Evolutionary conservation across 2,888 invertebrate species (phyloP).

Genomic region (Dorcus hopei): DNA sequence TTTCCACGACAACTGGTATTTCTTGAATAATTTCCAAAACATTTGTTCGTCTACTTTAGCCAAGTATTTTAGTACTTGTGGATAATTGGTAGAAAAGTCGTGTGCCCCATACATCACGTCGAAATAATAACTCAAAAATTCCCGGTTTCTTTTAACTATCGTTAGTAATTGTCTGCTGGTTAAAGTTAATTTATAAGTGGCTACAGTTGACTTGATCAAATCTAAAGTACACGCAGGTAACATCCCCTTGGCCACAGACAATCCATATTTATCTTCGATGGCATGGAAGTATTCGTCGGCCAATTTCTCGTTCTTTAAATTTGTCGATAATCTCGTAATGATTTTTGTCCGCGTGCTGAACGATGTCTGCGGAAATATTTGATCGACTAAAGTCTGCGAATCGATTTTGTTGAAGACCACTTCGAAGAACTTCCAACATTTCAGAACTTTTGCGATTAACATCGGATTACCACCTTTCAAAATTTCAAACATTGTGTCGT

Average conservation of each 20-base stretch:
- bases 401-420: slow-evolving; percentile 10
- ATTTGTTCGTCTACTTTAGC: slow-evolving; percentile 10
- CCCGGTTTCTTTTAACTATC: slow-evolving; percentile 13
- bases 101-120: background rate
- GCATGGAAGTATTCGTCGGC: slow-evolving; percentile 16
- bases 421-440: slow-evolving; percentile 19
- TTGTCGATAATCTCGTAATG: too few species aligned
- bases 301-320: slow-evolving; percentile 10
- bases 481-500: slow-evolving; percentile 13
- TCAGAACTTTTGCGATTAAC: slow-evolving; percentile 16
- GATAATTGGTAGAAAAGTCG: background rate
- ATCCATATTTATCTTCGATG: slow-evolving; percentile 17
- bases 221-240: slow-evolving; percentile 13
- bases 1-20: background rate
- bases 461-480: slow-evolving; percentile 17
- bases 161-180: slow-evolving; percentile 8
- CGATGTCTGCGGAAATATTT: slow-evolving; percentile 14
- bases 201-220: slow-evolving; percentile 10
- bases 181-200: slow-evolving; percentile 13
- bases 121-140: background rate
- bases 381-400: slow-evolving; percentile 9
- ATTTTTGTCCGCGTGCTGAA: slow-evolving; percentile 2
- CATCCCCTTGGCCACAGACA: slow-evolving; percentile 16
- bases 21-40: slow-evolving; percentile 12
- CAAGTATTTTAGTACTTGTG: slow-evolving; percentile 2